These are phyloP conservation scores for Chanos chanos DNA, from an alignment of 2,797 vertebrate genomes.

Conservation along the genomic window DNA sequence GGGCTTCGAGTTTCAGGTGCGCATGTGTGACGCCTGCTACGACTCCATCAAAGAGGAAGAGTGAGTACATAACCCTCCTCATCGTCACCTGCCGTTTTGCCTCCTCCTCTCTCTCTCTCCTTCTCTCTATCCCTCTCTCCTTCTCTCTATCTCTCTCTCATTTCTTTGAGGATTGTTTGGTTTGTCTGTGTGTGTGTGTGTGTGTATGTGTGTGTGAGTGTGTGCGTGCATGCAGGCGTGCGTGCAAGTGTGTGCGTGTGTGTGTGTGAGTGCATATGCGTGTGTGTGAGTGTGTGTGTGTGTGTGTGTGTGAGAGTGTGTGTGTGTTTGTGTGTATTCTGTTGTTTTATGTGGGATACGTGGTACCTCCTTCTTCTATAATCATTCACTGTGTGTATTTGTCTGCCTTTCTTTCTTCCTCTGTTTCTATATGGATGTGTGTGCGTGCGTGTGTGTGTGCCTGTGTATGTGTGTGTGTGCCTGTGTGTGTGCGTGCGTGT, in stretches of 20 bases:
- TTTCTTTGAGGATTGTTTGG: background rate
- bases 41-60: conserved; percentile 94
- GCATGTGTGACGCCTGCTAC: conserved; percentile 91
- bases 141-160: background rate
- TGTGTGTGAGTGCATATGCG: too few relatives aligned
- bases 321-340: too few relatives aligned
- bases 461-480: conserved; percentile 14
- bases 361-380: too few relatives aligned
- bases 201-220: too few relatives aligned
- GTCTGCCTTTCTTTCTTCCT: too few relatives aligned
- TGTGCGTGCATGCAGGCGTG: too few relatives aligned
- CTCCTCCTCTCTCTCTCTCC: background rate
- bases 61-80: conserved; percentile 71
- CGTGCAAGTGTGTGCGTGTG: too few relatives aligned
- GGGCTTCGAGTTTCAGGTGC: conserved; percentile 98
- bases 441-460: conserved; percentile 32
- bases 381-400: too few relatives aligned
- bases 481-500: conserved; percentile 10
- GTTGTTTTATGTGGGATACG: too few relatives aligned
- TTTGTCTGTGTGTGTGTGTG: background rate
- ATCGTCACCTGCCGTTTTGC: background rate
- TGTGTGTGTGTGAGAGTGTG: too few relatives aligned
- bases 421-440: too few relatives aligned
- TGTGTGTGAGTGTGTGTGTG: too few relatives aligned
- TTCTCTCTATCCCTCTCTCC: background rate